Conservation (phyloP, 2,113 vertebrate genomes). For the Patagioenas fasciata region DNA sequence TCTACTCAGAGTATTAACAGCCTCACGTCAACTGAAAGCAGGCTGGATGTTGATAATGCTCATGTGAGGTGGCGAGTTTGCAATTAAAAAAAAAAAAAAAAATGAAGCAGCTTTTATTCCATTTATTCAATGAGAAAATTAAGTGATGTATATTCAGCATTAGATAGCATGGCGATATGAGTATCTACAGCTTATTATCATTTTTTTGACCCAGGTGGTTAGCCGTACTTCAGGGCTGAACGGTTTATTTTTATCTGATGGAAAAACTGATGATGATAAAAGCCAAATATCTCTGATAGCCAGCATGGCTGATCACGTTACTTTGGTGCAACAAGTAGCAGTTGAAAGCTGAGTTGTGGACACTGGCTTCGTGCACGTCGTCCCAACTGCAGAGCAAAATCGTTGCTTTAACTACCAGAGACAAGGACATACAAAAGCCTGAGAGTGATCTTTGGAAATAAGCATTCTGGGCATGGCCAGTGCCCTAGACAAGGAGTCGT, state of each 20-base stretch:
- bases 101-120: neutral
- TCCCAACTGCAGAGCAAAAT: neutral
- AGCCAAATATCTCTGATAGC: neutral
- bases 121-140: neutral
- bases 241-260: neutral
- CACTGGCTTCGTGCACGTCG: fast-evolving
- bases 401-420: neutral
- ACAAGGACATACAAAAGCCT: neutral
- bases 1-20: fast-evolving
- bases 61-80: neutral
- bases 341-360: neutral
- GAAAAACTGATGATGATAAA: neutral
- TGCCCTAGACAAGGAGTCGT: fast-evolving
- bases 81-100: neutral
- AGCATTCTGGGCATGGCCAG: neutral
- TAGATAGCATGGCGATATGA: neutral
- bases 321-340: neutral
- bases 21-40: neutral
- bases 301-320: neutral
- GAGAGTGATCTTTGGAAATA: neutral
- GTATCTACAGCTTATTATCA: neutral
- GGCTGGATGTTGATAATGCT: neutral
- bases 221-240: neutral
- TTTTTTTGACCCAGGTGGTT: neutral
- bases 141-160: neutral